Conservation (phyloP, 2,113 vertebrate genomes). For the Narcine bancroftii region DNA sequence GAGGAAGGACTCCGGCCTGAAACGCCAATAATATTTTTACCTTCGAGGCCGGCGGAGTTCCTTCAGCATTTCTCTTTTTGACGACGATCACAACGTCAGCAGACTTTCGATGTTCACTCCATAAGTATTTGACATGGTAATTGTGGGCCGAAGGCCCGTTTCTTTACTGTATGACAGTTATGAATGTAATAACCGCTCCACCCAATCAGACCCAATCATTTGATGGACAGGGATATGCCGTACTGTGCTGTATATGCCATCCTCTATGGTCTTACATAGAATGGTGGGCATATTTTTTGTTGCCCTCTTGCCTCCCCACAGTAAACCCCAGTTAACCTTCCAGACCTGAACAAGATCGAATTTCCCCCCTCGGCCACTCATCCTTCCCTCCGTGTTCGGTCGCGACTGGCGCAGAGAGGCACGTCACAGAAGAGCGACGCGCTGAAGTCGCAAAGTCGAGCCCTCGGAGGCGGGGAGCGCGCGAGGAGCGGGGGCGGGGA, state of each 20-base stretch:
- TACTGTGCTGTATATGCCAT: background rate
- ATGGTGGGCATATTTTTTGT: background rate
- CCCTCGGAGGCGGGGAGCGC: background rate
- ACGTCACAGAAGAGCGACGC: background rate
- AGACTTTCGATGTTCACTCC: too few relatives aligned
- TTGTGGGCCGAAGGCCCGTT: too few relatives aligned
- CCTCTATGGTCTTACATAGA: background rate
- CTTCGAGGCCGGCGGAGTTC: too few relatives aligned
- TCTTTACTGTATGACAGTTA: too few relatives aligned
- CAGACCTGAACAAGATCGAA: constrained; percentile 11
- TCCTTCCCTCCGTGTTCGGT: background rate
- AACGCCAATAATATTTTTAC: too few relatives aligned
- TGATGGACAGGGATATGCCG: background rate
- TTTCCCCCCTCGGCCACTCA: background rate
- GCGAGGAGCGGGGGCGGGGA: background rate
- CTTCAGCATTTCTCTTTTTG: too few relatives aligned
- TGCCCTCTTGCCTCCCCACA: background rate
- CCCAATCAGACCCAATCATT: background rate
- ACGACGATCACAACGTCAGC: too few relatives aligned
- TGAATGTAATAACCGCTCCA: background rate
- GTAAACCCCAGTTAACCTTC: background rate
- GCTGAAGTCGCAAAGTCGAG: too few relatives aligned
- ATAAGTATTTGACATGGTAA: too few relatives aligned
- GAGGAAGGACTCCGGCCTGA: too few relatives aligned
- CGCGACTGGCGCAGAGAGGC: background rate